Conservation (phyloP, 2,888 invertebrate species). For the Balanococcus diminutus region DNA sequence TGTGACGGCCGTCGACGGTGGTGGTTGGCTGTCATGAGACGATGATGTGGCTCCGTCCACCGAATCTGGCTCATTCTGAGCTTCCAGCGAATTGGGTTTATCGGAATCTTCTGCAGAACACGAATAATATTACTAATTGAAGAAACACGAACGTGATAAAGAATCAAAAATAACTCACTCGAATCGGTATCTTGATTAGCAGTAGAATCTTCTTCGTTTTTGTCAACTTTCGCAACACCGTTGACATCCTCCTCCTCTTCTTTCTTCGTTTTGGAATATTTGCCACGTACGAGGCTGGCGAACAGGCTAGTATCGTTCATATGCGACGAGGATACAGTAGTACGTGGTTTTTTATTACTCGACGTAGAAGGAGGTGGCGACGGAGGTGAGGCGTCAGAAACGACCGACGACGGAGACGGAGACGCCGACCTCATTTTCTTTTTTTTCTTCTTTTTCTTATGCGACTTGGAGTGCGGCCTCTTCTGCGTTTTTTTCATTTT, state of each 20-base stretch:
- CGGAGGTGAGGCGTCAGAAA: not conserved
- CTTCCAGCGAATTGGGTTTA: not conserved
- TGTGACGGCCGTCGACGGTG: too few species aligned
- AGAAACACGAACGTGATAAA: not conserved
- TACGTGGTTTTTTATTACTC: not conserved
- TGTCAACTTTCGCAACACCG: not conserved
- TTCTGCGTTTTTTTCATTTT: slow-evolving; percentile 49
- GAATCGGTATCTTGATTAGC: slow-evolving; percentile 40
- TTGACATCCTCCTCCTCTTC: slow-evolving; percentile 40
- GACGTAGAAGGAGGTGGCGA: slow-evolving; percentile 3
- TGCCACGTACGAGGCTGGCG: slow-evolving; percentile 38
- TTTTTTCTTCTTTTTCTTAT: slow-evolving; percentile 49
- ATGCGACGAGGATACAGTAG: slow-evolving; percentile 36
- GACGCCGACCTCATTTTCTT: not conserved
- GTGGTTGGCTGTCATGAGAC: not conserved
- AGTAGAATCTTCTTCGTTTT: not conserved
- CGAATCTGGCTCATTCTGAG: not conserved
- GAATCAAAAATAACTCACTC: not conserved
- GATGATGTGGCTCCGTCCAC: not conserved
- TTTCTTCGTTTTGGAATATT: slow-evolving; percentile 33
- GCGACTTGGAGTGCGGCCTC: slow-evolving; percentile 1
- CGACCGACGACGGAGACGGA: not conserved
- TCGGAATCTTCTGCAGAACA: slow-evolving; percentile 13
- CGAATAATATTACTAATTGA: not conserved
- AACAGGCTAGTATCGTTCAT: slow-evolving; percentile 55